Conservation (phyloP, 2,888 invertebrate genomes). For the Meliscaeva auricollis region DNA sequence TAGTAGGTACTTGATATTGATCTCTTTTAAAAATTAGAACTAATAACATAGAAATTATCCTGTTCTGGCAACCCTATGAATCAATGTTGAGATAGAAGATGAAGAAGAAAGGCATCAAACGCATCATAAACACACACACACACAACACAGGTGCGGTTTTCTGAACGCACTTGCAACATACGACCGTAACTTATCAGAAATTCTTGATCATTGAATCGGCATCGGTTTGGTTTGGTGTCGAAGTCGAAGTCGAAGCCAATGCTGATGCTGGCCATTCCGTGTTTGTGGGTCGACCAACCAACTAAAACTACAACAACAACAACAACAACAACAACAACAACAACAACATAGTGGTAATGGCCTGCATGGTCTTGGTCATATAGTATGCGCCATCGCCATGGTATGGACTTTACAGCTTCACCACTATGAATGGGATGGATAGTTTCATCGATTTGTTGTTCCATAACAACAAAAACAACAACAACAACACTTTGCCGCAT, state of each 20-base stretch:
- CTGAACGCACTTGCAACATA: constrained; percentile 53
- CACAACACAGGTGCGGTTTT: constrained; percentile 56
- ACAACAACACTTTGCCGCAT: background rate
- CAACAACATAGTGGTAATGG: constrained; percentile 41
- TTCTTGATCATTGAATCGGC: constrained; percentile 42
- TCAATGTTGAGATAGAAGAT: constrained; percentile 10
- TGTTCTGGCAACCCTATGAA: background rate
- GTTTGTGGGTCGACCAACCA: constrained; percentile 65
- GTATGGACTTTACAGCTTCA: background rate
- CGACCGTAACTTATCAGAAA: constrained; percentile 63
- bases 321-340: constrained; percentile 19
- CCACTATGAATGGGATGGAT: constrained; percentile 60
- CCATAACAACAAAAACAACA: background rate
- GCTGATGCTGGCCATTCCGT: background rate
- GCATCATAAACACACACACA: constrained; percentile 7
- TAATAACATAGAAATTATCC: background rate
- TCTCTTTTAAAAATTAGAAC: too few relatives aligned
- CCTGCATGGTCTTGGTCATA: constrained; percentile 40
- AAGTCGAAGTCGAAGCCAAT: background rate
- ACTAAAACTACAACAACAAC: constrained; percentile 22
- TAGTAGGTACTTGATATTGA: too few relatives aligned
- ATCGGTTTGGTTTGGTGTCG: constrained; percentile 39
- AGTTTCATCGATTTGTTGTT: constrained; percentile 59
- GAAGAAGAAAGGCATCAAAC: constrained; percentile 29
- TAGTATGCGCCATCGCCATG: constrained; percentile 57